Conservation (phyloP, 2,888 invertebrate genomes). For the Erebia ligea region DNA sequence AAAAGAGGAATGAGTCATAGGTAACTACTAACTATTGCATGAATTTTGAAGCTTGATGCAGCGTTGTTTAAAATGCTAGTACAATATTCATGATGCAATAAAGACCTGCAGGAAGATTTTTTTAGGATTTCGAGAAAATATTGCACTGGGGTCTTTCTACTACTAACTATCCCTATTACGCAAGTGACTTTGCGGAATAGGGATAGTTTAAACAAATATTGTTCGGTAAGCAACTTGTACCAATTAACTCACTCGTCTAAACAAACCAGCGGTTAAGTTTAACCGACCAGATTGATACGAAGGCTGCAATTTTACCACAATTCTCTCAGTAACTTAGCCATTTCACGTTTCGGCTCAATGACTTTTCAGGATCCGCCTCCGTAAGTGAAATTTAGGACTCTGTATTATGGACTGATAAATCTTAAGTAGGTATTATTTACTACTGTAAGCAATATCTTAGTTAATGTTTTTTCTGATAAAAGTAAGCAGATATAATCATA, state of each 20-base stretch:
- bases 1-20: too few species aligned
- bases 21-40: too few species aligned
- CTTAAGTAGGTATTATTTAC: too few species aligned
- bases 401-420: background rate
- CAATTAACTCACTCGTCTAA: constrained; percentile 19
- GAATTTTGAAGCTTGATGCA: too few species aligned
- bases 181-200: too few species aligned
- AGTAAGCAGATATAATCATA: background rate
- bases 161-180: too few species aligned
- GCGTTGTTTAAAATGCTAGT: too few species aligned
- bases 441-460: too few species aligned
- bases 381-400: constrained; percentile 3
- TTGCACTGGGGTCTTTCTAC: too few species aligned
- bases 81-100: too few species aligned
- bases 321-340: constrained; percentile 54
- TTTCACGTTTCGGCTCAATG: constrained; percentile 43
- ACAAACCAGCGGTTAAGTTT: constrained; percentile 49
- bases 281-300: constrained; percentile 62
- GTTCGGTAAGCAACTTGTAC: constrained; percentile 13
- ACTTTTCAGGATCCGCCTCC: constrained; percentile 14
- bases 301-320: constrained; percentile 65
- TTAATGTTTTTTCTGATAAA: background rate
- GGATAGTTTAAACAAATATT: background rate
- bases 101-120: too few species aligned
- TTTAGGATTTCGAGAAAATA: too few species aligned